phyloP scores from a whole-genome alignment of 2,797 vertebrate genomes.

The Syngnathus rostellatus region DNA sequence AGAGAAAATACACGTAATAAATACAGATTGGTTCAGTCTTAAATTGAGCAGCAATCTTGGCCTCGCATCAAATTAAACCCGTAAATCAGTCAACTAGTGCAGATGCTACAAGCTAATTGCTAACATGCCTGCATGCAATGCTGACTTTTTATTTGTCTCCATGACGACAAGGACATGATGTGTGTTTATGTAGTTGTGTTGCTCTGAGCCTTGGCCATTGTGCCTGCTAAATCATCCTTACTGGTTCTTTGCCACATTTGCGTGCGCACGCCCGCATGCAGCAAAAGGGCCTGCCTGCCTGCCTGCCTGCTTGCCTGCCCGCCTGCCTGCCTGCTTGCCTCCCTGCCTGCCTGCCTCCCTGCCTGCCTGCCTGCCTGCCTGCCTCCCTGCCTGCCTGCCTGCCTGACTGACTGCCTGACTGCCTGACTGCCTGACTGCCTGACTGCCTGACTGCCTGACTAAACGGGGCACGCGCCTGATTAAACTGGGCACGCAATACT shows the following conservation, averaged over 20 bases:
- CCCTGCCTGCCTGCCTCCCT: too few species aligned
- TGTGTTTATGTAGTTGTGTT: not conserved
- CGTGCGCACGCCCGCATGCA: not conserved
- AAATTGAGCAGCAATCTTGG: not conserved
- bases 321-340: too few species aligned
- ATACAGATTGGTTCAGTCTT: not conserved
- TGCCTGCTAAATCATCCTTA: not conserved
- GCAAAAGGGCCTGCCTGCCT: not conserved
- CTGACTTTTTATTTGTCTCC: not conserved
- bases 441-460: too few species aligned
- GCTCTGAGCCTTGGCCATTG: not conserved
- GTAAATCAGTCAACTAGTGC: not conserved
- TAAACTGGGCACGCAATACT: slow-evolving; percentile 45
- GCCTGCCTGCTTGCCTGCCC: too few species aligned
- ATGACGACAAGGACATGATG: not conserved
- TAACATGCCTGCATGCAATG: not conserved
- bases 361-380: too few species aligned
- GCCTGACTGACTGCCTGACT: too few species aligned
- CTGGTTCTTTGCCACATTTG: too few species aligned
- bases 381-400: too few species aligned
- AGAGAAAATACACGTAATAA: too few species aligned
- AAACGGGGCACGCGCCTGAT: not conserved
- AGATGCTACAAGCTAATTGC: slow-evolving; percentile 4
- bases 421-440: too few species aligned
- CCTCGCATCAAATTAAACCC: not conserved